phyloP scores from a whole-genome alignment of 1,140 invertebrate genomes.

The Megalonaias nervosa region DNA sequence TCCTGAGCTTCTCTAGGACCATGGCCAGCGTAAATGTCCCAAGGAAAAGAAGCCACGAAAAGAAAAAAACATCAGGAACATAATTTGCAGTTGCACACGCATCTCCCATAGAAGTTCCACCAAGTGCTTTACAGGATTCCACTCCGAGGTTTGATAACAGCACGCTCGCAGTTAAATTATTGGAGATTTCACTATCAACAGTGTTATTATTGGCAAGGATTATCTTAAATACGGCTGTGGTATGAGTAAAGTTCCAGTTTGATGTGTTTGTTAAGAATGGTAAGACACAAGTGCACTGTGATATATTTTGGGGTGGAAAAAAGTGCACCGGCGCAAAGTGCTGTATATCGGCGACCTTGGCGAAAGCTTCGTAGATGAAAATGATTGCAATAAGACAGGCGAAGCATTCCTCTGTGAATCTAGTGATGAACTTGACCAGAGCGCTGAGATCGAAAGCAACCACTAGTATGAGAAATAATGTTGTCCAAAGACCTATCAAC shows the following conservation, averaged over 20 bases:
- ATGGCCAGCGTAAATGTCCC: constrained; percentile 94
- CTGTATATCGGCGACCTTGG: constrained; percentile 67
- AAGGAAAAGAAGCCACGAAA: constrained; percentile 94
- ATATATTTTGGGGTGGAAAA: constrained; percentile 24
- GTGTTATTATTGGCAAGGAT: no score
- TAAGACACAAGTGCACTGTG: constrained; percentile 51
- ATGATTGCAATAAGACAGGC: constrained; percentile 98
- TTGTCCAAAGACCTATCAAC: constrained; percentile 97
- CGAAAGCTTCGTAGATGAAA: constrained; percentile 96
- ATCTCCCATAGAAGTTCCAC: constrained; percentile 81
- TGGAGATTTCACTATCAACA: no score
- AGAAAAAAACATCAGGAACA: constrained; percentile 88
- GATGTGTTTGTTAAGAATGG: no score
- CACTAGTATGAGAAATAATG: constrained; percentile 89
- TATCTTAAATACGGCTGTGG: no score
- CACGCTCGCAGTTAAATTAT: no score
- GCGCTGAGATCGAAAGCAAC: constrained; percentile 97
- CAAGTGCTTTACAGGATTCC: no score
- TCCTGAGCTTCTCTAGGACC: constrained; percentile 91
- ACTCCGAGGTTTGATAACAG: no score
- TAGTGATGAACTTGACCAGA: constrained; percentile 97
- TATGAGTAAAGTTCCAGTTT: no score
- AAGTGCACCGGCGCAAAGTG: constrained; percentile 51
- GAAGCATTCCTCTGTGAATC: constrained; percentile 99
- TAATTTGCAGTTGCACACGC: constrained; percentile 76